Evolutionary conservation across 2,113 vertebrate genomes (phyloP).

Genomic region (Neofelis nebulosa): DNA sequence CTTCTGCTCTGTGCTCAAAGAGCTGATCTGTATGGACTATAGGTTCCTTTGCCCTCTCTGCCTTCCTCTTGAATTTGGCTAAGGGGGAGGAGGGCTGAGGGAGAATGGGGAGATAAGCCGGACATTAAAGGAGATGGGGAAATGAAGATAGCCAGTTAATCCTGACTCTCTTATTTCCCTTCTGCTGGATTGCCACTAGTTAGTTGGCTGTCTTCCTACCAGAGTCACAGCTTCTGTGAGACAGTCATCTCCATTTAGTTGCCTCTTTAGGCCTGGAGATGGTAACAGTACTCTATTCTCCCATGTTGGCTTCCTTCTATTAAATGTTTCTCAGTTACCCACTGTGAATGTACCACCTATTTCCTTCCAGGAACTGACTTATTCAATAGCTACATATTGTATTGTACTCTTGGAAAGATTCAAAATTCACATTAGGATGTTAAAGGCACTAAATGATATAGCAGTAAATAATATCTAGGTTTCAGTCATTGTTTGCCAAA

Average conservation of each 20-base stretch:
- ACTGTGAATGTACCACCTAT: background rate
- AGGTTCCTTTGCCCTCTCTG: background rate
- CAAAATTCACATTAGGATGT: background rate
- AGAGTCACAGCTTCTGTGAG: background rate
- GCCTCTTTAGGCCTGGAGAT: background rate
- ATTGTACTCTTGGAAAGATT: background rate
- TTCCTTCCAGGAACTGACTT: background rate
- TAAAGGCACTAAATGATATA: background rate
- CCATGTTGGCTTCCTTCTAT: background rate
- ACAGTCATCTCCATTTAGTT: background rate
- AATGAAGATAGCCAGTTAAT: background rate
- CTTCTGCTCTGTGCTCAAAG: background rate
- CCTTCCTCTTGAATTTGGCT: background rate
- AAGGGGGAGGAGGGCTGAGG: background rate
- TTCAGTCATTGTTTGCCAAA: background rate
- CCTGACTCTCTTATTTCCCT: background rate
- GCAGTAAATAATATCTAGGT: background rate
- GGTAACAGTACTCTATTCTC: background rate
- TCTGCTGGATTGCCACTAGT: background rate
- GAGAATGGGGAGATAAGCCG: background rate
- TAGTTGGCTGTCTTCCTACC: background rate
- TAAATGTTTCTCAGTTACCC: background rate
- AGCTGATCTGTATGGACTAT: background rate
- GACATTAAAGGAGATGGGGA: background rate
- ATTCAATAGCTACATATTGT: background rate